Evolutionary conservation across 1,140 invertebrate genomes (phyloP).

Genomic region (Venturia canescens): DNA sequence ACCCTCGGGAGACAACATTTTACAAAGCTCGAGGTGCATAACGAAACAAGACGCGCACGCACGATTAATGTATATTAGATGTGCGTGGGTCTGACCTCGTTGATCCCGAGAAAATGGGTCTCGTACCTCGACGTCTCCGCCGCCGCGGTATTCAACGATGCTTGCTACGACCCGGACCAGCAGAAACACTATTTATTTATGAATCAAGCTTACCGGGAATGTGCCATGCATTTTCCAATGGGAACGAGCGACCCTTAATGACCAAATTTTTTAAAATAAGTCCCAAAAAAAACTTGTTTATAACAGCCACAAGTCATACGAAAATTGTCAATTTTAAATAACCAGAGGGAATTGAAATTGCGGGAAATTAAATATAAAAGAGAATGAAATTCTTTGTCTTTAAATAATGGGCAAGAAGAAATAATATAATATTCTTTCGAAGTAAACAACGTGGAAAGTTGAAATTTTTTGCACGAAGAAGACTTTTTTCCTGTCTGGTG

Average conservation of each 20-base stretch:
- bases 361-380: background rate
- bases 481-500: slow-evolving; percentile 40
- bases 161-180: slow-evolving; percentile 1
- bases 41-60: background rate
- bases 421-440: background rate
- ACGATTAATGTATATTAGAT: slow-evolving; percentile 32
- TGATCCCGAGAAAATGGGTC: slow-evolving; percentile 41
- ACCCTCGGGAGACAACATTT: background rate
- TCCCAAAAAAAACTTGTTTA: no score
- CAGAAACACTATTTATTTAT: slow-evolving; percentile 35
- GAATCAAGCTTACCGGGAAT: slow-evolving; percentile 28
- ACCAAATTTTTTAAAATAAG: no score
- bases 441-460: background rate
- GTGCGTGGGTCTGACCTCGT: slow-evolving; percentile 35
- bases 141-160: background rate
- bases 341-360: background rate
- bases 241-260: no score
- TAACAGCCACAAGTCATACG: no score
- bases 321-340: no score
- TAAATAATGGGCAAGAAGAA: background rate
- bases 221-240: no score
- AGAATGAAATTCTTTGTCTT: background rate
- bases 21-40: background rate
- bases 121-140: slow-evolving; percentile 14
- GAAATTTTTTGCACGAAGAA: background rate